phyloP scores from a whole-genome alignment of 2,888 invertebrate genomes.

The Meghimatium bilineatum region DNA sequence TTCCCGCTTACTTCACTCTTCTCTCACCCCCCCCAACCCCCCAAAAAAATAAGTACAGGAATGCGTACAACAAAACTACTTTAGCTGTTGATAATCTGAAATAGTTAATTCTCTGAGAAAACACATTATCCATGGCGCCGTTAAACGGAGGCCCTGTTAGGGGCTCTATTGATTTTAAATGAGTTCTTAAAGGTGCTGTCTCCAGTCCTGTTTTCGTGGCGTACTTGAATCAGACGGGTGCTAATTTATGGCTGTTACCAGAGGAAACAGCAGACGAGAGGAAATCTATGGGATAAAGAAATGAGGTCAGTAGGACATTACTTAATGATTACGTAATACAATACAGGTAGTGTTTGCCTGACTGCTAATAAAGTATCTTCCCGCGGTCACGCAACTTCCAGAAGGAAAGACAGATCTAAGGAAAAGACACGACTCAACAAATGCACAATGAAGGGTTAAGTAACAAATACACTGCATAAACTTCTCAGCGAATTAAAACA shows the following conservation, averaged over 20 bases:
- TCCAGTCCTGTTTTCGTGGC: not conserved
- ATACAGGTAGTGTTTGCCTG: too few relatives aligned
- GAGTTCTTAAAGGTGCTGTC: not conserved
- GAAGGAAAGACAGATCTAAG: too few relatives aligned
- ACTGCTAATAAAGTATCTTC: too few relatives aligned
- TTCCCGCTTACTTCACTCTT: too few relatives aligned
- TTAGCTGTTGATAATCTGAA: conserved; percentile 3
- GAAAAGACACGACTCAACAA: too few relatives aligned
- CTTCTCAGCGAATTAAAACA: too few relatives aligned
- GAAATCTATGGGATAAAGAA: not conserved
- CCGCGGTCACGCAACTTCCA: too few relatives aligned
- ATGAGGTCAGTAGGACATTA: not conserved
- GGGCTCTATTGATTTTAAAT: conserved; percentile 22
- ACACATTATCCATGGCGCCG: conserved; percentile 4
- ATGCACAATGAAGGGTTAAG: too few relatives aligned
- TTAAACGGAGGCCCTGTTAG: not conserved
- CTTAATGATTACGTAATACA: not conserved
- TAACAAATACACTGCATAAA: too few relatives aligned
- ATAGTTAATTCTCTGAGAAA: conserved; percentile 19
- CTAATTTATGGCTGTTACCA: not conserved
- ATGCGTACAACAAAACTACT: conserved; percentile 16
- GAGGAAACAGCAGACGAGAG: not conserved
- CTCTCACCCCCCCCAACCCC: too few relatives aligned
- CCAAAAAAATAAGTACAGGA: not conserved
- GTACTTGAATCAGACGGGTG: not conserved